Evolutionary conservation across 2,113 vertebrate genomes (phyloP).

Genomic region (Glaucomys volans): DNA sequence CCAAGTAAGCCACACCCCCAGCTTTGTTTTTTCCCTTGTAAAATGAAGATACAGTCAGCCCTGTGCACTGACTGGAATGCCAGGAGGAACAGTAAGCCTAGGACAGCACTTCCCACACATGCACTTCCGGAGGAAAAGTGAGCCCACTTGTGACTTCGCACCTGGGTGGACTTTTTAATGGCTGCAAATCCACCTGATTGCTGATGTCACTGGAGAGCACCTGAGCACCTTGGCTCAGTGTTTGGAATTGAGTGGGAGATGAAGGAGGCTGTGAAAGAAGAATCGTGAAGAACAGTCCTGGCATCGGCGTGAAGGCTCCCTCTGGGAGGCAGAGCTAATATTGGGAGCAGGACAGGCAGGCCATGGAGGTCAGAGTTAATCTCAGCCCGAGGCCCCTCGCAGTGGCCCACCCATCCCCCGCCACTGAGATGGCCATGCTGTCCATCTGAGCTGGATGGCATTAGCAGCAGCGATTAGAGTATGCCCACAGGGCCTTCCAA

Average conservation of each 20-base stretch:
- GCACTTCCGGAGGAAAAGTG: neutral
- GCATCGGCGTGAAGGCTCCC: neutral
- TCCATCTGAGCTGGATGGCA: conserved; percentile 82
- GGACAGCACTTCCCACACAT: neutral
- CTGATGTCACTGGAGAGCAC: neutral
- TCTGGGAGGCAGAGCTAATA: conserved; percentile 62
- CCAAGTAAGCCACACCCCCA: neutral
- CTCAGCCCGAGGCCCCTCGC: conserved; percentile 73
- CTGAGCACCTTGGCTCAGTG: neutral
- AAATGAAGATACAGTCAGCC: neutral
- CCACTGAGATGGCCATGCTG: conserved; percentile 82
- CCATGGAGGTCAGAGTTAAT: conserved; percentile 88
- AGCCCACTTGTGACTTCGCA: too few relatives aligned
- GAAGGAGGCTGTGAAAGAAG: neutral
- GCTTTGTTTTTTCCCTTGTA: neutral
- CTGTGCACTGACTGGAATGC: neutral
- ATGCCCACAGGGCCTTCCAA: conserved; percentile 87
- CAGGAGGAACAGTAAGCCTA: too few relatives aligned
- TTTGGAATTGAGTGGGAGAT: neutral
- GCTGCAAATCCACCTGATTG: neutral
- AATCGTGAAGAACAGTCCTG: neutral
- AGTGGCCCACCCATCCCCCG: conserved; percentile 71
- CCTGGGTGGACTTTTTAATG: neutral
- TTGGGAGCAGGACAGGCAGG: conserved; percentile 60
- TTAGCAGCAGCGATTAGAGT: conserved; percentile 86